Conservation (phyloP, 2,113 vertebrate genomes). For the Leiothrix lutea region DNA sequence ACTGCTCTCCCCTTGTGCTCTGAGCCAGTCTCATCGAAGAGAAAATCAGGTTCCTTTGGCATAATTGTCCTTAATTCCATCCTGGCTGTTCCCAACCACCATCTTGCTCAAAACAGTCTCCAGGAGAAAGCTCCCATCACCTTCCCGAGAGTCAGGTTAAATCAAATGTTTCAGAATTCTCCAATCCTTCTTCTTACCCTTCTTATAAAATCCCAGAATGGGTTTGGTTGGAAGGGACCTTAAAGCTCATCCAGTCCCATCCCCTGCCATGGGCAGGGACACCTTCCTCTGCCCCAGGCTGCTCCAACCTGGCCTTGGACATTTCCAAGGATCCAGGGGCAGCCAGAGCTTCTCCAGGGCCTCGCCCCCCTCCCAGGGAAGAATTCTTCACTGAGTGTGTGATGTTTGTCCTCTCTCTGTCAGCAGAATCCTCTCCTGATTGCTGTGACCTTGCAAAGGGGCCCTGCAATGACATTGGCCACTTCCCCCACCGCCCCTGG, state of each 20-base stretch:
- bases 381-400: fast-evolving
- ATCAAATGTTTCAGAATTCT: neutral
- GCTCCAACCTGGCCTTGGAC: neutral
- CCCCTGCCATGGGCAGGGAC: neutral
- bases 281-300: neutral
- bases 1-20: neutral
- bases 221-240: neutral
- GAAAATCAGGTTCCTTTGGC: neutral
- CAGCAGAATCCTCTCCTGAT: neutral
- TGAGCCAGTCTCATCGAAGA: neutral
- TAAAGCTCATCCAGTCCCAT: neutral
- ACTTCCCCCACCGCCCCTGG: neutral
- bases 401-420: neutral
- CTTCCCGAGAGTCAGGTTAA: neutral
- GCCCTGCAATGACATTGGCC: neutral
- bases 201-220: neutral
- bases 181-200: neutral
- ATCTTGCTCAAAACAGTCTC: neutral
- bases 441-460: neutral
- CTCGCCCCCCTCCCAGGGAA: neutral
- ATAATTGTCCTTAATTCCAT: neutral
- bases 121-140: neutral
- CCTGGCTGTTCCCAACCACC: neutral
- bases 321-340: neutral
- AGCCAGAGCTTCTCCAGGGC: neutral